phyloP scores from a whole-genome alignment of 2,113 vertebrate species.

The Urocitellus parryii region DNA sequence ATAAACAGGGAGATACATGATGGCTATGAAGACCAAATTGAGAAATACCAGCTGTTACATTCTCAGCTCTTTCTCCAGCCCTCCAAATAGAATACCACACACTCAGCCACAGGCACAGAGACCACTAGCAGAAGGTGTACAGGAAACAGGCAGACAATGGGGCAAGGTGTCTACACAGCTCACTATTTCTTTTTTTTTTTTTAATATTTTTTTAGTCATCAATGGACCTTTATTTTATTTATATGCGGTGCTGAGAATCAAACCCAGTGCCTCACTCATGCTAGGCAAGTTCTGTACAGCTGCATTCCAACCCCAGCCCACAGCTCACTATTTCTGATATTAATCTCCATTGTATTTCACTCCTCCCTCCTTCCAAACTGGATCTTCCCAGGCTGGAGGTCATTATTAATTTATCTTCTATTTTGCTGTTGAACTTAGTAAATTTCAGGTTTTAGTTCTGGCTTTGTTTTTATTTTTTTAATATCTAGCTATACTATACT shows the following conservation, averaged over 20 bases:
- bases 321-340: background rate
- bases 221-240: no score
- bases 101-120: background rate
- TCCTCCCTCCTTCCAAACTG: background rate
- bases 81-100: background rate
- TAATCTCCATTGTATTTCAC: background rate
- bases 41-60: background rate
- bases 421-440: constrained; percentile 31
- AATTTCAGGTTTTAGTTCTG: constrained; percentile 7
- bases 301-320: no score
- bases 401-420: constrained; percentile 23
- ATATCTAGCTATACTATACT: background rate
- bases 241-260: no score
- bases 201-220: no score
- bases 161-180: background rate
- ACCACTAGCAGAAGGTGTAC: background rate
- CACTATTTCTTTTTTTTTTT: background rate
- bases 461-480: constrained; percentile 18
- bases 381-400: background rate
- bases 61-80: background rate
- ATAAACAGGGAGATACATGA: background rate
- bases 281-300: no score
- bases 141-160: background rate
- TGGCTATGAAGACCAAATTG: background rate
- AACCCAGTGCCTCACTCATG: no score